A percentile compares a stretch with the other conserved stretches of the same genome.
Evolutionary conservation across 1,140 invertebrate species (phyloP).

Genomic region (Cyclina sinensis): DNA sequence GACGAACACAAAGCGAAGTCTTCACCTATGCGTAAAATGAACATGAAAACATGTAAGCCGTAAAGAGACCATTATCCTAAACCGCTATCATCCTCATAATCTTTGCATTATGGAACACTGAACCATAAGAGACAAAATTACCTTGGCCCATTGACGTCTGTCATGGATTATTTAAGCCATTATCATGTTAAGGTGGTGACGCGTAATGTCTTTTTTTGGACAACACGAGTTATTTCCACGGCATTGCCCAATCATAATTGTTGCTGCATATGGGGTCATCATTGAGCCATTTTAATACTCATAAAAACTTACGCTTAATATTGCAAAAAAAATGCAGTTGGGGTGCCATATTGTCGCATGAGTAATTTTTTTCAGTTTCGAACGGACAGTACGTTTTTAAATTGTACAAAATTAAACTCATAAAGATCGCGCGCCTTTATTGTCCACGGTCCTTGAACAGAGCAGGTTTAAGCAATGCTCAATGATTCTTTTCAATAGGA

Average conservation of each 20-base stretch:
- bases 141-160: neutral
- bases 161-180: no score
- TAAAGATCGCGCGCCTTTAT: no score
- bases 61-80: slow-evolving; percentile 23
- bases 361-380: no score
- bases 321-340: slow-evolving; percentile 19
- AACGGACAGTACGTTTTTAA: no score
- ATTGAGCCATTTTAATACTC: neutral
- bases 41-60: slow-evolving; percentile 24
- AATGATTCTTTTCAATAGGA: no score
- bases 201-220: neutral
- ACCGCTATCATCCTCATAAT: neutral
- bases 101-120: slow-evolving; percentile 23
- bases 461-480: no score
- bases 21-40: neutral
- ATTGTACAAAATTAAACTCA: no score
- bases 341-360: neutral
- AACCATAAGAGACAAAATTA: slow-evolving; percentile 35
- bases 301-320: slow-evolving; percentile 31
- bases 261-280: neutral
- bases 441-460: no score
- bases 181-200: no score
- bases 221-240: neutral
- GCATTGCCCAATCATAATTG: neutral
- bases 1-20: neutral